Conservation (phyloP, 2,797 vertebrate species). For the Amblyopsis hoosieri region DNA sequence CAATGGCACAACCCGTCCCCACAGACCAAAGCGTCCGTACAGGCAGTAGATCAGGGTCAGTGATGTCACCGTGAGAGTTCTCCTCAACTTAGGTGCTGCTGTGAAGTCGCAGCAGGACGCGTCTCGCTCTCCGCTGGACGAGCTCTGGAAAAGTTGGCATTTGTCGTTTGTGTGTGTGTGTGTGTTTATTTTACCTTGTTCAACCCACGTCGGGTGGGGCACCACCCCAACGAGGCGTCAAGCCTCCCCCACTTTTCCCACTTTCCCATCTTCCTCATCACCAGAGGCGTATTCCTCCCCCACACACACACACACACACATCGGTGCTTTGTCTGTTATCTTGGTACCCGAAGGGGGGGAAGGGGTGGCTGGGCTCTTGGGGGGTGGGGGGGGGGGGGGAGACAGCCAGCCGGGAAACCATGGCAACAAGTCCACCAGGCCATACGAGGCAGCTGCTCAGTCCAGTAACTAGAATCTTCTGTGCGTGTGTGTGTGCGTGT, state of each 20-base stretch:
- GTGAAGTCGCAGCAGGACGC: slow-evolving; percentile 54
- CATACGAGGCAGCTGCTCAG: slow-evolving; percentile 25
- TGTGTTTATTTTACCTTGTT: no score
- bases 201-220: no score
- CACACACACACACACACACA: no score
- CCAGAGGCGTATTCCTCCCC: no score
- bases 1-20: slow-evolving; percentile 73
- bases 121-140: slow-evolving; percentile 44
- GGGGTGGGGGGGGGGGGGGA: neutral
- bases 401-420: slow-evolving; percentile 13
- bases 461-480: slow-evolving; percentile 47
- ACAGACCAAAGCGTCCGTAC: slow-evolving; percentile 71
- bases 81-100: slow-evolving; percentile 68
- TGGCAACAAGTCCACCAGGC: neutral
- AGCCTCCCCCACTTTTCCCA: no score
- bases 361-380: no score
- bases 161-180: slow-evolving; percentile 25
- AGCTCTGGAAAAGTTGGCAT: slow-evolving; percentile 64
- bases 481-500: slow-evolving; percentile 35
- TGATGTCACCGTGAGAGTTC: slow-evolving; percentile 62
- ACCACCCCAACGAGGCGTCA: no score
- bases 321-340: no score
- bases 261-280: no score
- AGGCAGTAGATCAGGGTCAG: slow-evolving; percentile 65
- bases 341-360: no score